Base-by-base conservation (phyloP, 2,888 invertebrate genomes). In the Hartigia nigra region DNA sequence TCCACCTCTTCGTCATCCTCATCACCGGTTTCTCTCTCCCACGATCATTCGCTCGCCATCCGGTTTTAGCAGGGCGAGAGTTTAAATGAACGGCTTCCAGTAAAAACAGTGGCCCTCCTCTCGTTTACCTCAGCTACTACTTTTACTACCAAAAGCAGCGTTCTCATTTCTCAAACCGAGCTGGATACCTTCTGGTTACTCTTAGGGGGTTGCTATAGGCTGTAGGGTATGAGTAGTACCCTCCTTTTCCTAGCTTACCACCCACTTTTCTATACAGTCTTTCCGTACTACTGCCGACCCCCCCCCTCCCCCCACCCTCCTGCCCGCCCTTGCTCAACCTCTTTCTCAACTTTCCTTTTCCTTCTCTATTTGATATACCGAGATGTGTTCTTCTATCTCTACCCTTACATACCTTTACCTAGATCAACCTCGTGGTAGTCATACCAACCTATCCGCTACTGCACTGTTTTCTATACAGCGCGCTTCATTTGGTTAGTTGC, bases 61-160 rank as follows among this genome's bases (percentile, higher is more conserved):
- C 72, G 34, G 31, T 23, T 55, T 55, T 23, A 55, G 9, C 55
- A 23, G 23, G 23, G 23, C 55, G 55, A 23, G 55, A 23, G 55
- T 1, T 23, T 23, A 55, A 55, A 55, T 55, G 55, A 55, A 55
- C 23, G 23, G 55, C 14, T 2, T 23, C 55, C 9, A 86, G 84
- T 87, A 88, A 87, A 87, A 89, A 88, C 89, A 87, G 86, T 86
- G 86, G 85, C 85, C 86, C 87, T 86, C 87, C 87, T 86, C 86
- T 85, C 55, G 55, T 55, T 55, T 55, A 55, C 55, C 55, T 55
- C 23, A 55, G 55, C 55, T 23, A 55, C 55, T 55, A 55, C 23
- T 55, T 55, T 55, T 55, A 55, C 55, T 55, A 55, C 23, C 23
- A 55, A 23, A 55, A 55, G 55, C 55, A 55, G 9, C 55, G 23